phyloP scores from a whole-genome alignment of 2,113 vertebrate species.

The Percina caprodes region DNA sequence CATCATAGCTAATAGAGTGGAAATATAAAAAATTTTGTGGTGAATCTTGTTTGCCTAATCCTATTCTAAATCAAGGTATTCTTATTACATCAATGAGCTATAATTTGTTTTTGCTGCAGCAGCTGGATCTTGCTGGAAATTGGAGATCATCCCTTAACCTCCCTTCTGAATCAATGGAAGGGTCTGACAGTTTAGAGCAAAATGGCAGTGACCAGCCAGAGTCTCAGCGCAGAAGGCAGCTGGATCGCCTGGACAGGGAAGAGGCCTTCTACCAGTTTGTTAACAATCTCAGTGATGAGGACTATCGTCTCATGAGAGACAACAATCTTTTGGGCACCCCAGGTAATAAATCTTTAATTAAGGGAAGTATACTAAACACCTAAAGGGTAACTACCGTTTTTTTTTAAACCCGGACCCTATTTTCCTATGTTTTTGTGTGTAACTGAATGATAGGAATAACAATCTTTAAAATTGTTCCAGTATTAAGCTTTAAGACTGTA shows the following conservation, averaged over 20 bases:
- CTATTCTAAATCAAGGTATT: neutral
- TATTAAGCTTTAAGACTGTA: too few species aligned
- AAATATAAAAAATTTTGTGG: neutral
- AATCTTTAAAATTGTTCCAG: too few species aligned
- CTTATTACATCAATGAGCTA: neutral
- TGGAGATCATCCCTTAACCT: constrained; percentile 46
- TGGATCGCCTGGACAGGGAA: constrained; percentile 93
- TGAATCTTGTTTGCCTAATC: neutral
- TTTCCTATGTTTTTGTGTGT: too few species aligned
- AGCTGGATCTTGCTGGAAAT: constrained; percentile 59
- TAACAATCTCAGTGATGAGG: constrained; percentile 97
- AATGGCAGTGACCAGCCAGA: constrained; percentile 91
- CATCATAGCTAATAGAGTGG: neutral
- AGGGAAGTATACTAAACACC: too few species aligned
- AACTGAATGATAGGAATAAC: too few species aligned
- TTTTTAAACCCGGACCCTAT: too few species aligned
- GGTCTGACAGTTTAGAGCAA: constrained; percentile 92
- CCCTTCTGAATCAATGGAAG: constrained; percentile 89
- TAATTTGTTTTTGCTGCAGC: constrained; percentile 25
- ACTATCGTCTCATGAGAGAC: constrained; percentile 98
- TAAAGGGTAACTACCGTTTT: too few species aligned
- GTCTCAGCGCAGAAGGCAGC: constrained; percentile 93
- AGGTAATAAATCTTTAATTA: constrained; percentile 81
- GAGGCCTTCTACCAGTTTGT: constrained; percentile 99
- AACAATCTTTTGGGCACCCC: constrained; percentile 98